These are phyloP conservation scores for Eupithecia abbreviata DNA, from an alignment of 2,888 invertebrate species.

Conservation along the genomic window DNA sequence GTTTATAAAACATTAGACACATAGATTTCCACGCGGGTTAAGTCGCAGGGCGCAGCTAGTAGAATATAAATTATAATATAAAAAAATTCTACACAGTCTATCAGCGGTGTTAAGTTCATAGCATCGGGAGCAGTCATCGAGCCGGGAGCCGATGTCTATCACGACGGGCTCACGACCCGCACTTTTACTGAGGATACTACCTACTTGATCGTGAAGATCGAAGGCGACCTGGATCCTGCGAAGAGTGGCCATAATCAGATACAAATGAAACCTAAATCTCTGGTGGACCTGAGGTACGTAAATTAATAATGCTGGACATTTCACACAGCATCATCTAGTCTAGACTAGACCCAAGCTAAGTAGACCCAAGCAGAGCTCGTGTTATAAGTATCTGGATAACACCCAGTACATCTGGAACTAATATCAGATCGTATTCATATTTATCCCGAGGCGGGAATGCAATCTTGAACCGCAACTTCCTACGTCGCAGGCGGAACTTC, in stretches of 20 bases:
- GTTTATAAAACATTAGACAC: too few relatives aligned
- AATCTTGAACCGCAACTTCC: background rate
- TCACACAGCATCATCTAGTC: background rate
- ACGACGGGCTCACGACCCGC: conserved; percentile 62
- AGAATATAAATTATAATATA: too few relatives aligned
- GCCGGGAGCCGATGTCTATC: conserved; percentile 44
- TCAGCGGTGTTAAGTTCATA: conserved; percentile 68
- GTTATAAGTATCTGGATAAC: background rate
- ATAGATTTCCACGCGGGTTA: too few relatives aligned
- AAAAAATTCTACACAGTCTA: conserved; percentile 49
- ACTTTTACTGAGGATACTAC: conserved; percentile 65
- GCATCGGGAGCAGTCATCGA: conserved; percentile 50
- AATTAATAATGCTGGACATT: background rate
- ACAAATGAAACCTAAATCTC: conserved; percentile 57
- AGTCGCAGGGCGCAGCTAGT: too few relatives aligned
- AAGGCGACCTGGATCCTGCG: conserved; percentile 53
- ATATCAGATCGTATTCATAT: background rate
- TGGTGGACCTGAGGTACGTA: conserved; percentile 69
- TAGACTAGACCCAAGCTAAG: background rate
- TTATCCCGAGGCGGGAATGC: background rate
- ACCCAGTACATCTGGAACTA: background rate
- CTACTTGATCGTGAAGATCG: conserved; percentile 70
- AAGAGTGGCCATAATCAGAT: conserved; percentile 49
- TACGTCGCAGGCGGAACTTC: background rate
- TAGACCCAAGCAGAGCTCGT: background rate